Percentiles rank a stretch among this genome's conserved stretches.
These are phyloP conservation scores for Ceratosolen solmsi DNA, from an alignment of 1,140 invertebrate genomes.

Conservation along the genomic window DNA sequence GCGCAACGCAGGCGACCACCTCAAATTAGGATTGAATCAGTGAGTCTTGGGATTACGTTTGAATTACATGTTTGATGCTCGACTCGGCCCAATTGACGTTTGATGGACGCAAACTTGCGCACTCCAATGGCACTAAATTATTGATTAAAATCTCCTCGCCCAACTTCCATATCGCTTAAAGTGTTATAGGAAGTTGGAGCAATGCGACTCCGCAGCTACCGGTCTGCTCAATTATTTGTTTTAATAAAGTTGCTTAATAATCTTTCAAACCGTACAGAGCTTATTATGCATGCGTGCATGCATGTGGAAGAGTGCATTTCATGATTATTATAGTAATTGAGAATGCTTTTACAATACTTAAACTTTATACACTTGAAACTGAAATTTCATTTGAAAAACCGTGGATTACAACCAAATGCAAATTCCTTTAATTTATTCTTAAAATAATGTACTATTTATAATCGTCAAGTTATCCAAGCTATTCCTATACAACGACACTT, in stretches of 20 bases:
- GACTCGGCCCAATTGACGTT: neutral
- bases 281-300: too few relatives aligned
- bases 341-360: too few relatives aligned
- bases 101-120: neutral
- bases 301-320: too few relatives aligned
- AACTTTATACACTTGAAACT: too few relatives aligned
- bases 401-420: too few relatives aligned
- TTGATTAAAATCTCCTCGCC: neutral
- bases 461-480: too few relatives aligned
- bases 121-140: neutral
- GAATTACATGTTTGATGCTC: neutral
- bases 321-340: too few relatives aligned
- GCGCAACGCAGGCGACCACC: slow-evolving; percentile 79
- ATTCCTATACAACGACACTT: too few relatives aligned
- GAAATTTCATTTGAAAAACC: too few relatives aligned
- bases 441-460: too few relatives aligned
- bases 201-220: neutral
- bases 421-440: too few relatives aligned
- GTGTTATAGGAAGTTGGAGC: neutral
- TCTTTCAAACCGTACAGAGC: neutral
- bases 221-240: neutral
- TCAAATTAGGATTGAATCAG: slow-evolving; percentile 84
- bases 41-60: slow-evolving; percentile 72
- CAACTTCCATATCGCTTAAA: neutral
- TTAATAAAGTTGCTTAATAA: neutral